A percentile compares a stretch with the other conserved stretches of the same genome.
These are phyloP conservation scores for Drosophila pectinifera DNA, from an alignment of 1,140 invertebrate species.

Conservation along the genomic window DNA sequence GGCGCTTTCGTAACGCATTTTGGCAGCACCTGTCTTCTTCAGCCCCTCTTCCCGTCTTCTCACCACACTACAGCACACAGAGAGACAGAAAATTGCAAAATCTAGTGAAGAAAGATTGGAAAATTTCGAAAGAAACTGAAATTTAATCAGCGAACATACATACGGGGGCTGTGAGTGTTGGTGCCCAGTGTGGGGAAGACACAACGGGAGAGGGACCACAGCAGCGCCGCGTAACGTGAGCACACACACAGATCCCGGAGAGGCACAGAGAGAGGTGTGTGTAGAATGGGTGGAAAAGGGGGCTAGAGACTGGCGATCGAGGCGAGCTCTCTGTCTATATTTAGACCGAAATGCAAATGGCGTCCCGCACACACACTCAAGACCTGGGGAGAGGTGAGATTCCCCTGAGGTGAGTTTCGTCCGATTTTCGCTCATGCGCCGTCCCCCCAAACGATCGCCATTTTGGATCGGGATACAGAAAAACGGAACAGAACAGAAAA, in stretches of 20 bases:
- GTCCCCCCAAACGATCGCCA: slow-evolving; percentile 21
- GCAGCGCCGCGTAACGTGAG: slow-evolving; percentile 59
- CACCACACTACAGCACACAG: not conserved
- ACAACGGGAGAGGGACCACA: slow-evolving; percentile 53
- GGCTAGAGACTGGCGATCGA: slow-evolving; percentile 43
- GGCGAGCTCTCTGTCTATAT: slow-evolving; percentile 68
- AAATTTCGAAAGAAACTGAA: slow-evolving; percentile 72
- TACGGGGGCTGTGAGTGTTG: slow-evolving; percentile 8
- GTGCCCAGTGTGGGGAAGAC: slow-evolving; percentile 47
- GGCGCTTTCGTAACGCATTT: slow-evolving; percentile 71
- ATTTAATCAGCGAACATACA: slow-evolving; percentile 73
- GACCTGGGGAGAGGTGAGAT: slow-evolving; percentile 16
- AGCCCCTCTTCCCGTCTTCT: not conserved
- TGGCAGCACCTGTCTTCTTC: slow-evolving; percentile 69
- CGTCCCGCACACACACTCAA: slow-evolving; percentile 25
- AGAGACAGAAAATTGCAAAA: slow-evolving; percentile 47
- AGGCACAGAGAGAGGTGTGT: slow-evolving; percentile 11
- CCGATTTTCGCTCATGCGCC: slow-evolving; percentile 49
- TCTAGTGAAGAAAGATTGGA: slow-evolving; percentile 40
- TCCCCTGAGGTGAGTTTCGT: slow-evolving; percentile 26
- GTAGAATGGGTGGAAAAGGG: slow-evolving; percentile 5
- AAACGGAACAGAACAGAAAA: slow-evolving; percentile 5
- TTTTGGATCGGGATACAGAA: slow-evolving; percentile 41
- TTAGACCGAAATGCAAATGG: slow-evolving; percentile 77
- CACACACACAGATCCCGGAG: slow-evolving; percentile 15